phyloP scores from a whole-genome alignment of 2,113 vertebrate species.

The Ciconia stormi region DNA sequence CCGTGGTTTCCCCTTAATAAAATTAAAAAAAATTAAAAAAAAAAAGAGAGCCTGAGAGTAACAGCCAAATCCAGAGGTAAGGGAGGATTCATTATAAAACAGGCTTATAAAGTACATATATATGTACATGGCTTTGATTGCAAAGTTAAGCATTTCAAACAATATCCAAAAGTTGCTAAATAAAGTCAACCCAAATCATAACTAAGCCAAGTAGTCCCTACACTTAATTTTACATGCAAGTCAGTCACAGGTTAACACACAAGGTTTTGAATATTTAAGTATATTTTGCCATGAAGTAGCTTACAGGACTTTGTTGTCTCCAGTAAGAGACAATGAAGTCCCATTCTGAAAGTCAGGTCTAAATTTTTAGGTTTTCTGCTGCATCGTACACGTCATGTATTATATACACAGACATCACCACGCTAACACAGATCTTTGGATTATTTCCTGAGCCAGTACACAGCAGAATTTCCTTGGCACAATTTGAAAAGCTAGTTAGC shows the following conservation, averaged over 20 bases:
- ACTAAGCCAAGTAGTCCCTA: background rate
- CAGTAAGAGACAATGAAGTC: background rate
- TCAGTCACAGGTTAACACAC: background rate
- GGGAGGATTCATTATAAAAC: background rate
- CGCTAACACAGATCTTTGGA: background rate
- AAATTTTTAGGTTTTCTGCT: background rate
- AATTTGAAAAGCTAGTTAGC: background rate
- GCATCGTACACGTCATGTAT: background rate
- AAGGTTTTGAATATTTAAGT: background rate
- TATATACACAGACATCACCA: background rate
- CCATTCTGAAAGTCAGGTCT: background rate
- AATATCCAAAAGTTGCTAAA: background rate
- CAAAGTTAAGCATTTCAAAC: background rate
- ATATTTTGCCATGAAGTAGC: background rate
- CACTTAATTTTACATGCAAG: background rate
- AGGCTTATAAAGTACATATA: background rate
- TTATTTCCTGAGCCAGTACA: background rate
- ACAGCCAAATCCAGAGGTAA: background rate
- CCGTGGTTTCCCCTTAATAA: background rate
- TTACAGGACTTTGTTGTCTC: background rate
- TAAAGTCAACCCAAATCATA: background rate
- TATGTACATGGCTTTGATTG: accelerated
- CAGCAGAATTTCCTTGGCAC: background rate
- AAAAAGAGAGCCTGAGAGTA: background rate
- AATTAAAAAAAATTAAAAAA: background rate